Percentiles rank a stretch among this genome's conserved stretches.
phyloP scores from a whole-genome alignment of 2,113 vertebrate species.

The Mobula hypostoma region DNA sequence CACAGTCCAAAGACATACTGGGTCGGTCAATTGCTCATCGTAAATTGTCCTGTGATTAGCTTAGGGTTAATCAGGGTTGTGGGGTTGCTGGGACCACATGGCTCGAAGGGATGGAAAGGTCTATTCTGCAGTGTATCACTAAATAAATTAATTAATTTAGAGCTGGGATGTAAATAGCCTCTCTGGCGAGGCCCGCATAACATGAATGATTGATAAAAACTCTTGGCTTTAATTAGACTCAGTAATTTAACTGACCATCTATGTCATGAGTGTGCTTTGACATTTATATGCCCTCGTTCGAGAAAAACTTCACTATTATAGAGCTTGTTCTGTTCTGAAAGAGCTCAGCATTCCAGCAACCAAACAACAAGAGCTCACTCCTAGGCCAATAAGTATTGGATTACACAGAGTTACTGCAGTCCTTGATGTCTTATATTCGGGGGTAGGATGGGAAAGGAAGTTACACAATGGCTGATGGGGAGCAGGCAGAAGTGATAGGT shows the following conservation, averaged over 20 bases:
- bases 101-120: too few relatives aligned
- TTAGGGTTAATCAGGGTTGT: too few relatives aligned
- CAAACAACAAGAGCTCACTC: neutral
- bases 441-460: neutral
- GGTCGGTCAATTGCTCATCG: too few relatives aligned
- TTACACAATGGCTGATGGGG: neutral
- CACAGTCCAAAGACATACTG: too few relatives aligned
- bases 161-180: too few relatives aligned
- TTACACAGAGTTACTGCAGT: neutral
- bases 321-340: neutral
- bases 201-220: too few relatives aligned
- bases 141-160: too few relatives aligned
- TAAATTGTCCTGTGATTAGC: too few relatives aligned
- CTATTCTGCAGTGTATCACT: too few relatives aligned
- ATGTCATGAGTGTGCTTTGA: neutral
- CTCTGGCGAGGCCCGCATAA: too few relatives aligned
- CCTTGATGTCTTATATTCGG: neutral
- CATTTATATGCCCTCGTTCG: neutral
- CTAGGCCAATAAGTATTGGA: neutral
- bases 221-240: neutral
- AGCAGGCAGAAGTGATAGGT: too few relatives aligned
- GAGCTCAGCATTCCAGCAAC: neutral
- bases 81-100: too few relatives aligned
- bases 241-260: neutral
- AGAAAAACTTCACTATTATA: neutral